phyloP scores from a whole-genome alignment of 2,888 invertebrate genomes.

The Pogonocherus hispidulus region DNA sequence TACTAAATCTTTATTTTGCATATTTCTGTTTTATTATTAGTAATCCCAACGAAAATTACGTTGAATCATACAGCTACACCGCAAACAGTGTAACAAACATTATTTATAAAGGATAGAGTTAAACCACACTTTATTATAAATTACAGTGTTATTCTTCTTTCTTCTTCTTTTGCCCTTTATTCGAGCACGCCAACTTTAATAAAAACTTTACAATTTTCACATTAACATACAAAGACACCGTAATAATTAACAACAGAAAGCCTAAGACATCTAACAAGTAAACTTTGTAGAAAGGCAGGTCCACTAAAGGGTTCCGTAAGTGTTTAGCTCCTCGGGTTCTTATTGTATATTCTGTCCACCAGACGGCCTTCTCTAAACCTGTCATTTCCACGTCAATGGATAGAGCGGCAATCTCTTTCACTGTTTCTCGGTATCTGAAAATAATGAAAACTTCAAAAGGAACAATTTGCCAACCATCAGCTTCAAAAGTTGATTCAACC shows the following conservation, averaged over 20 bases:
- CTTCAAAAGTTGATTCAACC: too few species aligned
- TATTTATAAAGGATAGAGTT: too few species aligned
- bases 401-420: constrained; percentile 40
- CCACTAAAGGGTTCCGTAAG: constrained; percentile 45
- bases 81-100: too few species aligned
- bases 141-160: background rate
- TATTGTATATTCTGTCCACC: constrained; percentile 60
- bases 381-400: constrained; percentile 51
- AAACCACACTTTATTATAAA: background rate
- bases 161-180: background rate
- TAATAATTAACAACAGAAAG: constrained; percentile 26
- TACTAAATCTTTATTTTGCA: too few species aligned
- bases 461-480: background rate
- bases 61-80: too few species aligned
- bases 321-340: constrained; percentile 55
- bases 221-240: constrained; percentile 6
- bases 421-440: constrained; percentile 54
- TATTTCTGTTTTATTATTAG: too few species aligned
- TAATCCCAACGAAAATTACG: too few species aligned
- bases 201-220: constrained; percentile 13
- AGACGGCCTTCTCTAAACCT: constrained; percentile 56
- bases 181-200: background rate
- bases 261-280: constrained; percentile 54
- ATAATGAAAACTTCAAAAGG: background rate
- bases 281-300: constrained; percentile 52